Evolutionary conservation across 2,113 vertebrate genomes (phyloP), one percentile per base, ranked within the genome.

Genomic region (Pachycephala philippinensis): DNA sequence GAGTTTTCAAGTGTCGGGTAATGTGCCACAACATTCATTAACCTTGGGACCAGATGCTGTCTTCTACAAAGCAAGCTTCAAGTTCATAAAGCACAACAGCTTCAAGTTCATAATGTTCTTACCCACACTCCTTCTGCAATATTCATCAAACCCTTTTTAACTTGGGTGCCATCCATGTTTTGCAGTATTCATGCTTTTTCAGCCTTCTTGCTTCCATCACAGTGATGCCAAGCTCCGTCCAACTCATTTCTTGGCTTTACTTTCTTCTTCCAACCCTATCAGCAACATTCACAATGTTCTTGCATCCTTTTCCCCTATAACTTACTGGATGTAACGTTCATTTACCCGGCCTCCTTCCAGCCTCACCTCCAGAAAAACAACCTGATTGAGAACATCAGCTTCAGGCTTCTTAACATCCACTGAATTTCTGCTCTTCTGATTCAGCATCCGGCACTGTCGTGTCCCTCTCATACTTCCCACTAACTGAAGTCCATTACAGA

Each of bases 131-230:
- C 15, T 26, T 42, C 78, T 89, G 84, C 85, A 96, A 92, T 84
- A 96, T 88, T 86, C 93, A 91, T 94, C 59, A 88, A 84, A 28
- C 64, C 52, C 84, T 84, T 94, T 95, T 70, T 60, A 81, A 90
- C 72, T 92, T 90, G 88, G 87, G 90, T 86, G 90, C 68, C 69
- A 91, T 95, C 92, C 88, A 93, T 40, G 15, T 86, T 95, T 94
- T 90, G 86, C 71, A 77, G 61, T 66, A 85, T 81, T 95, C 68
- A 31, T 6, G 14, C 79, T 92, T 94, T 84, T 94, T 63, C 81
- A 96, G 49, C 78, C 74, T 91, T 87, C 89, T 83, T 93, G 65
- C 61, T 91, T 93, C 65, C 65, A 74, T 87, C 49, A 70, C n/a
- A 64, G 12, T 24, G 82, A 84, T 72, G 78, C 77, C 65, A 61